Base-by-base conservation (phyloP, 1,140 invertebrate species). In the Drosophila pachea region DNA sequence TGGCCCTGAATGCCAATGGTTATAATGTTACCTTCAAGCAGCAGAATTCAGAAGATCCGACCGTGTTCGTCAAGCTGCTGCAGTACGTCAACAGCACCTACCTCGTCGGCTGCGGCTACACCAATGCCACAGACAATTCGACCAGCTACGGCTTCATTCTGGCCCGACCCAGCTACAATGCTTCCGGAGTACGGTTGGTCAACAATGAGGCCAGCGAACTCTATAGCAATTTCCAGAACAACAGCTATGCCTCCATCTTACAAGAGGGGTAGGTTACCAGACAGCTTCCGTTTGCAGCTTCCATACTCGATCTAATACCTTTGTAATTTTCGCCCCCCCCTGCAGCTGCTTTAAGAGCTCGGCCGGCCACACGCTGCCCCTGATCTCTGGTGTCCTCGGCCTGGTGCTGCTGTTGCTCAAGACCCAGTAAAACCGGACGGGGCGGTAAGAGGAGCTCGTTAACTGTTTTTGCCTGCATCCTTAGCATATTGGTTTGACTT, bases 401-500 rank as follows among this genome's bases (percentile, higher is more conserved):
- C 6, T 86, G 29, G 71, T 71, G 29, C 52, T 81, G 52, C 36
- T 81, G 32, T 62, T 86, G 50, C 68, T 86, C 59, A 86, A 75
- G 68, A 52, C 66, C 14, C 58, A 79, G 7, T 58, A 50, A 54
- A 7, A 14, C n/a, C 22, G 22, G 22, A 22, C 22, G 22, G 22
- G 22, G 22, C 22, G 22, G 22, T 22, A 22, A 3, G 22, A 43
- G 14, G 8, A 33, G 66, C 42, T 61, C 35, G 45, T 61, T 60
- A 43, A 50, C 40, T 29, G 22, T 55, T 7, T 33, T 47, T 36
- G 45, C 38, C 43, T 56, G 36, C 52, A 62, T 58, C 42, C 49
- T 58, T 60, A 53, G 75, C 58, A 49, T 66, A 68, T 68, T 71
- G 56, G 63, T 72, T 59, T 60, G 72, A 72, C 60, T 78, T 84